Conservation (phyloP, 2,888 invertebrate species). For the Pseudococcus jackbeardsleyi region DNA sequence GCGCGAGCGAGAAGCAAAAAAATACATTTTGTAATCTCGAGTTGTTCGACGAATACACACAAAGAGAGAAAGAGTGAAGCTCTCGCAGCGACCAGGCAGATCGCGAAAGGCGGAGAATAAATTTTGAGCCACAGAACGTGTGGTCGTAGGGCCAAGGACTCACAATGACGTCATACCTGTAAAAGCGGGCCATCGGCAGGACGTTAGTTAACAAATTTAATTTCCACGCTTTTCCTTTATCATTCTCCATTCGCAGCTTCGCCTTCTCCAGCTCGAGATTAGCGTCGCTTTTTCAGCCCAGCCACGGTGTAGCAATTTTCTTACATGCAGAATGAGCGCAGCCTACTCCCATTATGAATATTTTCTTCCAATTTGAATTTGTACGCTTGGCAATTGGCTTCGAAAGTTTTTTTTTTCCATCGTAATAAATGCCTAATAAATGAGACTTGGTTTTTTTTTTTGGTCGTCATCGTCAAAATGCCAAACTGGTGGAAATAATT, state of each 20-base stretch:
- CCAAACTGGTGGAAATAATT: neutral
- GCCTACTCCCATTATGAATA: neutral
- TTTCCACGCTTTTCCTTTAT: constrained; percentile 5
- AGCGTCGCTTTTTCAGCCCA: neutral
- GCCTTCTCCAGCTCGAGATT: neutral
- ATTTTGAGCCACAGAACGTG: constrained; percentile 22
- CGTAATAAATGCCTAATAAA: neutral
- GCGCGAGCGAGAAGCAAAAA: neutral
- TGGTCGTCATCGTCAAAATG: neutral
- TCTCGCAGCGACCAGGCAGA: neutral
- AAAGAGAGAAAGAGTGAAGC: neutral
- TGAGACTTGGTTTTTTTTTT: neutral
- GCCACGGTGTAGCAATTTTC: neutral
- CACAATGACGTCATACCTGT: constrained; percentile 42
- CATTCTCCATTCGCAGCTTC: neutral
- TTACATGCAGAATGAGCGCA: neutral
- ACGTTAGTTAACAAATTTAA: neutral
- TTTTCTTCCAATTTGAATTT: neutral
- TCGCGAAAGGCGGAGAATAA: neutral
- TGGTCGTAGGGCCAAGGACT: constrained; percentile 49
- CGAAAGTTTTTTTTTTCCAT: neutral
- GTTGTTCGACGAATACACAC: constrained; percentile 1
- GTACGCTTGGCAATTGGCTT: neutral
- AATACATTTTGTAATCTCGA: constrained; percentile 29
- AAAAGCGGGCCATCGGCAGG: neutral